These are phyloP conservation scores for Semnornis frantzii DNA, from an alignment of 2,113 vertebrate species.

Conservation along the genomic window DNA sequence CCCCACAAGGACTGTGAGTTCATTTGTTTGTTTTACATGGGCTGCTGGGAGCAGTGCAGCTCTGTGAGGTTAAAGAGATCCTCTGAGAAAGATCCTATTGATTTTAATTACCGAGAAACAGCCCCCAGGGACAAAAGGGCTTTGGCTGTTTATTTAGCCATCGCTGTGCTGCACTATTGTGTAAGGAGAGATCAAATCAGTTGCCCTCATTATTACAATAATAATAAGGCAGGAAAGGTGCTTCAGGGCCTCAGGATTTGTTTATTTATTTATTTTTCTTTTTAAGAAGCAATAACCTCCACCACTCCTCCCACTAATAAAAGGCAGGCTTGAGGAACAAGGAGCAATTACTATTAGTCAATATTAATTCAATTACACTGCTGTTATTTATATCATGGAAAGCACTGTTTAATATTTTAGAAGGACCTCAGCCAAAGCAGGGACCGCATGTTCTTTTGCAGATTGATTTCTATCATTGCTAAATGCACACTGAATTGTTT, in stretches of 20 bases:
- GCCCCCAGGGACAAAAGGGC: constrained; percentile 93
- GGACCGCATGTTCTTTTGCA: background rate
- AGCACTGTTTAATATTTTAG: constrained; percentile 65
- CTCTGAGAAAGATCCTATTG: constrained; percentile 94
- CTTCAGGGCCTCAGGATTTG: constrained; percentile 74
- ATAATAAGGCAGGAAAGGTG: constrained; percentile 89
- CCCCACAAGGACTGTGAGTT: constrained; percentile 35
- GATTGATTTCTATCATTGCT: constrained; percentile 35
- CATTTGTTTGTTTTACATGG: constrained; percentile 72
- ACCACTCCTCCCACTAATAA: constrained; percentile 56
- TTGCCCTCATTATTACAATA: constrained; percentile 92
- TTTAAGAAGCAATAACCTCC: constrained; percentile 76
- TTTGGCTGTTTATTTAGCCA: constrained; percentile 91
- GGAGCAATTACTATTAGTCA: constrained; percentile 80
- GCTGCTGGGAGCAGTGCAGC: constrained; percentile 65
- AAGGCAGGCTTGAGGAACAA: constrained; percentile 68
- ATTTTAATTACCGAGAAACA: constrained; percentile 98
- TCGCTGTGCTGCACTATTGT: constrained; percentile 85
- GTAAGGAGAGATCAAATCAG: constrained; percentile 93
- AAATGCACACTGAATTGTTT: constrained; percentile 17
- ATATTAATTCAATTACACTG: constrained; percentile 82
- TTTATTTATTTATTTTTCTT: background rate
- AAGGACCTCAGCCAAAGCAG: constrained; percentile 16
- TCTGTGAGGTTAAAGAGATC: constrained; percentile 83
- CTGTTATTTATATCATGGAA: constrained; percentile 74